Conservation (phyloP, 2,888 invertebrate species). For the Cheilosia variabilis region DNA sequence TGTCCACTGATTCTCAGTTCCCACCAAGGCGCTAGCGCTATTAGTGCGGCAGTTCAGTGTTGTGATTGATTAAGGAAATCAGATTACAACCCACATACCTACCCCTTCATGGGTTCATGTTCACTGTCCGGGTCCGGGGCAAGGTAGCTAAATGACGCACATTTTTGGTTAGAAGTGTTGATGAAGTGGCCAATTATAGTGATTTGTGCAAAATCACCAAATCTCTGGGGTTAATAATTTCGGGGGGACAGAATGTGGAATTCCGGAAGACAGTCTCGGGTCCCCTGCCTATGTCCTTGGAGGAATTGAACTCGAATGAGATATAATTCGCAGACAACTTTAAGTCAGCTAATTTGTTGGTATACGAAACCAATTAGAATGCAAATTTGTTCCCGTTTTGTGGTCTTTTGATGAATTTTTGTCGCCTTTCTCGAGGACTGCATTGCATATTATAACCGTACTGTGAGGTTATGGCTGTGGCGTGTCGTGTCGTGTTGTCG, state of each 20-base stretch:
- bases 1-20: conserved; percentile 14
- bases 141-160: conserved; percentile 28
- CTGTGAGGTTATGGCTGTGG: conserved; percentile 15
- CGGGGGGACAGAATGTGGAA: not conserved
- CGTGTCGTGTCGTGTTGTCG: not conserved
- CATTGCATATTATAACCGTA: conserved; percentile 16
- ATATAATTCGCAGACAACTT: conserved; percentile 16
- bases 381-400: conserved; percentile 44
- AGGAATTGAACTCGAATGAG: not conserved
- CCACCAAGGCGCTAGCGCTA: not conserved
- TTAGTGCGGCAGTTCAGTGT: conserved; percentile 26
- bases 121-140: not conserved
- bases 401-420: conserved; percentile 48
- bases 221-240: conserved; percentile 32
- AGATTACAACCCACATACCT: conserved; percentile 38
- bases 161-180: conserved; percentile 32
- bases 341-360: conserved; percentile 50
- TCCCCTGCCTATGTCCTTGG: not conserved
- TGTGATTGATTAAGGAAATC: conserved; percentile 69
- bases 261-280: not conserved
- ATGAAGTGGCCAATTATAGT: conserved; percentile 58
- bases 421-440: not conserved
- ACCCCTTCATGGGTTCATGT: conserved; percentile 8
- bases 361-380: conserved; percentile 59
- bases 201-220: conserved; percentile 45